Evolutionary conservation across 2,888 invertebrate genomes (phyloP), one percentile per base, ranked within the genome.

Genomic region (Oscheius sp.): DNA sequence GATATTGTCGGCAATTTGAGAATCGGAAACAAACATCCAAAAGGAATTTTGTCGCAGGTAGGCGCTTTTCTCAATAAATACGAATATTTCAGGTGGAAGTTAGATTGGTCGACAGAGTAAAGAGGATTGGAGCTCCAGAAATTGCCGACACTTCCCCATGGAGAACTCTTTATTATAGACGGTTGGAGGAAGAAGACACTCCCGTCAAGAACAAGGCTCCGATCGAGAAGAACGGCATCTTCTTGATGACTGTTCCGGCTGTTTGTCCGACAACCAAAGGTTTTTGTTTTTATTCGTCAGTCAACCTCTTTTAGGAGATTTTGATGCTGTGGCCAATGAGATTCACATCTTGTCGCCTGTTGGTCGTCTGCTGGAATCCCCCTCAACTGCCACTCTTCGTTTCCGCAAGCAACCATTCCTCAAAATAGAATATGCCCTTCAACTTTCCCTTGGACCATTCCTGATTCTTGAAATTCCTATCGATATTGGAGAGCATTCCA

Each of bases 1-100:
- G 68, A 76, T 15, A 74, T 85, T 4, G 69, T 74, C 64, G 85
- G 82, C 39, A 68, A 69, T 17, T 64, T 85, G 61, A 77, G 74
- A 50, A 72, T 81, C 48, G 75, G 77, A 48, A 78, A 71, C 69
- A 78, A 80, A 69, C 74, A 78, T 46, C 78, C 78, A 15, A 78
- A 80, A 50, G 75, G 75, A 46, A 75, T 80, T 64, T 69, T 80
- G 8, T 68, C 71, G 23, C 75, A 78, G 46, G 80, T 80, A 46
- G 65, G 68, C 23, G 53, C 2, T 2, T 53, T 53, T 15, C 12
- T 53, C 15, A 31, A 2, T 27, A 27, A 5, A 31, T 29, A 2
- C n/a, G 2, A 4, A 4, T 23, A 23, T 23, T 57, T 17, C 25
- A 80, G 80, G 74, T 80, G 73, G 78, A 79, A 65, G 79, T 77